Conservation (phyloP, 2,797 vertebrate species). For the Chanos chanos region DNA sequence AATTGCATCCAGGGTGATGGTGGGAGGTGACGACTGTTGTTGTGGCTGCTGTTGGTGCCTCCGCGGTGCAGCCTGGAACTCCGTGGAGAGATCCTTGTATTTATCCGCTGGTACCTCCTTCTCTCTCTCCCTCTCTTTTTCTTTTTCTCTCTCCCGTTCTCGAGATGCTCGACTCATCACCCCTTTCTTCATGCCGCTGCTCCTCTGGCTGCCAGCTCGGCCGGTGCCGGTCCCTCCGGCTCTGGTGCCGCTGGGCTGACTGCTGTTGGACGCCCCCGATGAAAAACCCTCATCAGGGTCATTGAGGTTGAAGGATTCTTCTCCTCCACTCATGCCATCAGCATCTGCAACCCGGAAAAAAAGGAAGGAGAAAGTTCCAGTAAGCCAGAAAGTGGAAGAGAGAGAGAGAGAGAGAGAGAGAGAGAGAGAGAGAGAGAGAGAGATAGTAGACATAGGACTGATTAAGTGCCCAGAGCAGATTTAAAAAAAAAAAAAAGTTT, state of each 20-base stretch:
- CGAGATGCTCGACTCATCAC: constrained; percentile 62
- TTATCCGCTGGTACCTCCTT: constrained; percentile 60
- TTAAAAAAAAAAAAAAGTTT: background rate
- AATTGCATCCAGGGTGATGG: constrained; percentile 76
- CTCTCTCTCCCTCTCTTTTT: constrained; percentile 50
- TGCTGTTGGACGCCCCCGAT: constrained; percentile 94
- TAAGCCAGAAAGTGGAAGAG: background rate
- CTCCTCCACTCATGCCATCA: constrained; percentile 84
- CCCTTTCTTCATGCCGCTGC: constrained; percentile 69
- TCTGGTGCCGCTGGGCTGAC: constrained; percentile 85
- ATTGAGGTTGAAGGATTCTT: constrained; percentile 87
- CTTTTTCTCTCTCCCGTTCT: constrained; percentile 45
- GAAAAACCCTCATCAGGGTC: constrained; percentile 98
- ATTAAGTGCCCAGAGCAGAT: background rate
- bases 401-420: too few species aligned
- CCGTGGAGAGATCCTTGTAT: constrained; percentile 59
- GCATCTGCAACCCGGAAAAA: constrained; percentile 65
- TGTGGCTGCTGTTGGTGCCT: constrained; percentile 68
- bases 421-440: constrained; percentile 25
- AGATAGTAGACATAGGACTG: background rate
- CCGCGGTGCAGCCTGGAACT: constrained; percentile 44
- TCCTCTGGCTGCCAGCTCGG: constrained; percentile 66
- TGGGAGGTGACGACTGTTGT: constrained; percentile 63
- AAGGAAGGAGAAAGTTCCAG: constrained; percentile 16
- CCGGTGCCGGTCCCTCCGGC: constrained; percentile 62